These are phyloP conservation scores for Pomatorhinus ruficollis DNA, from an alignment of 2,113 vertebrate genomes.

Conservation along the genomic window DNA sequence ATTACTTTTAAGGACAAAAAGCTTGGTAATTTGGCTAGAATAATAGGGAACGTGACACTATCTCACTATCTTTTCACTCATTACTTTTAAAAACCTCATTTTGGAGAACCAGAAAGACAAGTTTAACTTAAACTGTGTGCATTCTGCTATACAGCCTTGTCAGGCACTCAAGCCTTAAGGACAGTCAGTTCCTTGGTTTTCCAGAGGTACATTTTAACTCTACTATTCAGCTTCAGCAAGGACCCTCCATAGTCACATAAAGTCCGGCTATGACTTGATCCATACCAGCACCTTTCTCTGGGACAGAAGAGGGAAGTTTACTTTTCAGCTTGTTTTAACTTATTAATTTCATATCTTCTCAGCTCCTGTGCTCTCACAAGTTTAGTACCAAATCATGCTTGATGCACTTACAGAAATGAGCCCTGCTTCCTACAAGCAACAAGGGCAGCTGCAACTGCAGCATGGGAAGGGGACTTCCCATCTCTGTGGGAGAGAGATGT, in stretches of 20 bases:
- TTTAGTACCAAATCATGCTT: not conserved
- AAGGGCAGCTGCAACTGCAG: not conserved
- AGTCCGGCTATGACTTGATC: not conserved
- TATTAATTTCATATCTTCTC: not conserved
- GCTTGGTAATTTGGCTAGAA: not conserved
- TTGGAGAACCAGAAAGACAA: not conserved
- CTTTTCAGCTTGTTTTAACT: not conserved
- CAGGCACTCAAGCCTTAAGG: not conserved
- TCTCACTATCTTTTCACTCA: not conserved
- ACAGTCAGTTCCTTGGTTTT: not conserved
- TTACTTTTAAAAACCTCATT: not conserved
- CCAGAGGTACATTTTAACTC: not conserved
- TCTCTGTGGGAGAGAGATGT: not conserved
- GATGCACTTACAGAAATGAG: not conserved
- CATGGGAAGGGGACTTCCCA: accelerated
- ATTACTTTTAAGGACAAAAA: conserved; percentile 19
- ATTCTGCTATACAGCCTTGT: not conserved
- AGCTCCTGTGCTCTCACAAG: not conserved
- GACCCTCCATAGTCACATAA: not conserved
- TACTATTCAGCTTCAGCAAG: not conserved
- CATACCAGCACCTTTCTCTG: not conserved
- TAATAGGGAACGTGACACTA: not conserved
- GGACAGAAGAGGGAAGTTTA: not conserved
- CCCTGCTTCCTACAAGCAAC: not conserved
- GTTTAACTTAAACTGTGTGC: not conserved